Evolutionary conservation across 2,113 vertebrate species (phyloP).

Genomic region (Corydoras sp.): DNA sequence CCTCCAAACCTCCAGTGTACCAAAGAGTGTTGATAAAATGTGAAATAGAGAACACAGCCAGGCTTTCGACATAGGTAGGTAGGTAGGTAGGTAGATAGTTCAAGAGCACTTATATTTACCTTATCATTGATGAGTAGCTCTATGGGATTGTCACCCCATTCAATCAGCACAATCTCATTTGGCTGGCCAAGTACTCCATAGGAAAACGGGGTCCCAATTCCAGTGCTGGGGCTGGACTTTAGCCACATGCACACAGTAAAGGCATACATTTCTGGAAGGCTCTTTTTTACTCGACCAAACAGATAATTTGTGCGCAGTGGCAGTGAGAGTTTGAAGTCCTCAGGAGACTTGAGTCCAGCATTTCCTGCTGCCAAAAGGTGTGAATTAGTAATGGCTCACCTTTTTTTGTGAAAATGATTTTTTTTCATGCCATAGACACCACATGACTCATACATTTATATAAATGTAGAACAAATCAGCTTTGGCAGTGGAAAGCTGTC

Average conservation of each 20-base stretch:
- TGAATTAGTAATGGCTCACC: constrained; percentile 29
- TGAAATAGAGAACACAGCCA: too few species aligned
- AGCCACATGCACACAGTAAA: constrained; percentile 98
- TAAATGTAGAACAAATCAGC: too few species aligned
- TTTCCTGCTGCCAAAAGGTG: constrained; percentile 54
- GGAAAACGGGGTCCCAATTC: constrained; percentile 93
- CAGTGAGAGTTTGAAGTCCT: constrained; percentile 88
- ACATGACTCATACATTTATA: not conserved
- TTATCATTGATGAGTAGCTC: constrained; percentile 96
- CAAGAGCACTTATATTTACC: constrained; percentile 60
- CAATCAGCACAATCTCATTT: constrained; percentile 96
- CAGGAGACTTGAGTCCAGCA: constrained; percentile 86
- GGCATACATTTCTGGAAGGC: constrained; percentile 89
- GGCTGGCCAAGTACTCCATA: constrained; percentile 92
- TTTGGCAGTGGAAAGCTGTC: too few species aligned
- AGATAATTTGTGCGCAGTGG: constrained; percentile 83
- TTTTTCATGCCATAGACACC: constrained; percentile 4
- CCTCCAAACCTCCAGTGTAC: too few species aligned
- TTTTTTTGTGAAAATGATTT: constrained; percentile 4
- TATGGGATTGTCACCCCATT: constrained; percentile 95
- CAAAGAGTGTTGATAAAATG: too few species aligned
- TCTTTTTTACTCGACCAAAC: constrained; percentile 92
- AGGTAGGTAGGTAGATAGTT: too few species aligned
- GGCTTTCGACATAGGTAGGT: constrained; percentile 11
- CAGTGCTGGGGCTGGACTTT: constrained; percentile 83